Conservation (phyloP, 2,797 vertebrate species). For the Helarctos malayanus region DNA sequence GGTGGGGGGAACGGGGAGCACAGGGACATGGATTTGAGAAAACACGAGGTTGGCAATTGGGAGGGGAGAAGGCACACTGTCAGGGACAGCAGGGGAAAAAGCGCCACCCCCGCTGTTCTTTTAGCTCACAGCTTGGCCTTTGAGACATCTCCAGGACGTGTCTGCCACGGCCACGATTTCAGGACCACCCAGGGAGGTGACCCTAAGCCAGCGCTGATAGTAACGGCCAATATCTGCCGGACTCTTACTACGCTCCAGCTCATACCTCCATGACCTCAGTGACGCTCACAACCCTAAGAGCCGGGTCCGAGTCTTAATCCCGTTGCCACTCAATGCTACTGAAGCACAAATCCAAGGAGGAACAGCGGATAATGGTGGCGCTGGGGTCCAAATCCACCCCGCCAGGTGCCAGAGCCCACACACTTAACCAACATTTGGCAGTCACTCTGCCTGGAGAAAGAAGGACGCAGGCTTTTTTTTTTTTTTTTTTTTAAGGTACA, state of each 20-base stretch:
- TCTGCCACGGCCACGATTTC: background rate
- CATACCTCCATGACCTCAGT: background rate
- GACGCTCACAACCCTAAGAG: background rate
- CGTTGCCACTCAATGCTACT: background rate
- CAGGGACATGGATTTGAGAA: background rate
- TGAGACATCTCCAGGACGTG: background rate
- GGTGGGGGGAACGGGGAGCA: accelerated
- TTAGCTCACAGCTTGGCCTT: background rate
- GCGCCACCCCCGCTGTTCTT: background rate
- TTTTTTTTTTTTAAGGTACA: background rate
- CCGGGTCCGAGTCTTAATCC: too few species aligned
- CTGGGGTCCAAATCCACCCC: background rate
- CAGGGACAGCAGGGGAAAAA: background rate
- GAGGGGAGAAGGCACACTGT: background rate
- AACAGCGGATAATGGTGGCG: background rate
- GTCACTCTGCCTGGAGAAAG: background rate
- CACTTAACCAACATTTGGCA: background rate
- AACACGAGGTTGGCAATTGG: background rate
- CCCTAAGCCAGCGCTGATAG: background rate
- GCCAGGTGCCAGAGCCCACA: background rate
- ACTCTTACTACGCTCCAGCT: background rate
- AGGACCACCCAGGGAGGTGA: background rate
- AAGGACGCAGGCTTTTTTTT: background rate
- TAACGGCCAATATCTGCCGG: background rate
- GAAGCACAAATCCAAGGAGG: background rate